Base-by-base conservation (phyloP, 2,113 vertebrate genomes). In the Mesitornis unicolor region DNA sequence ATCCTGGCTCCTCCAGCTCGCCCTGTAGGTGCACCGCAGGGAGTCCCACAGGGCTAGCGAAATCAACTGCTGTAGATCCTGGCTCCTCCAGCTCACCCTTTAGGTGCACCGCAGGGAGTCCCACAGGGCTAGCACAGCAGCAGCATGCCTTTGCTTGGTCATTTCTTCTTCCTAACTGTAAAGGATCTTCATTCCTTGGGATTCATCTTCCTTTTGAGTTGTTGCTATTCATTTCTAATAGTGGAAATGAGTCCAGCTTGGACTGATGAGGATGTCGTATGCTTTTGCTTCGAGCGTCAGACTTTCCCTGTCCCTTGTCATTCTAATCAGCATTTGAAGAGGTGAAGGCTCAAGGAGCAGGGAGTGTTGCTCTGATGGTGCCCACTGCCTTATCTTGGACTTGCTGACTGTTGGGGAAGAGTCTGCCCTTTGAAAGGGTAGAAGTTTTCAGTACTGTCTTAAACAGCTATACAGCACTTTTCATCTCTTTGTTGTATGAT, bases 41-140 rank as follows among this genome's bases (percentile, higher is more conserved):
- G 19, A 61, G 33, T 56, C 61, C 57, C 13, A 5, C 7, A 17
- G 31, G 51, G 53, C 29, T 16, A 25, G 38, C 29, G n/a, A n/a
- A n/a, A n/a, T n/a, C n/a, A n/a, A n/a, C n/a, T 56, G 24, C 48
- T 1, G 1, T 6, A 28, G n/a, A 15, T 24, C 25, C 21, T 15
- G 36, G 36, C 25, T 63, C 48, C 36, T 56, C 61, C 0, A 0
- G 6, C 19, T 29, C 35, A 38, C 26, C 54, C 31, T 40, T 54
- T 6, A 16, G 63, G 40, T 36, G 17, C 47, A 15, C 0, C 1
- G 33, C 74, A 63, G 24, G 33, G 19, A 61, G 33, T 56, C 61
- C 57, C 13, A 5, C 7, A 17, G 31, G 51, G 53, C 29, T 16
- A 25, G 38, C 29, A 26, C 33, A 50, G n/a, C 54, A 47, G 31